These are phyloP conservation scores for Leucania comma DNA, from an alignment of 2,888 invertebrate species.

Conservation along the genomic window DNA sequence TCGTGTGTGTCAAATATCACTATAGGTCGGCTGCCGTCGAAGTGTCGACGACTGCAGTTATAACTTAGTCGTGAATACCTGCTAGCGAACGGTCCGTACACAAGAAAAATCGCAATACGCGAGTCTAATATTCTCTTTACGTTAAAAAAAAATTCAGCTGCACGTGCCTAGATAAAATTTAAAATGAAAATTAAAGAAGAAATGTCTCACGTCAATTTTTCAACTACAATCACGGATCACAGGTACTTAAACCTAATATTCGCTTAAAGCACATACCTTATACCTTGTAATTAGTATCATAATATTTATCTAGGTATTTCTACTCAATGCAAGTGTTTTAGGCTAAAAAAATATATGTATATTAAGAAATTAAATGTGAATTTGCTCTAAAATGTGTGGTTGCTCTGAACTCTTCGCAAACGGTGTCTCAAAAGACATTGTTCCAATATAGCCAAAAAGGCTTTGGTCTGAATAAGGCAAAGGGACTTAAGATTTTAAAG, in stretches of 20 bases:
- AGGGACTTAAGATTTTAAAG: too few species aligned
- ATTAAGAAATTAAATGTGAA: background rate
- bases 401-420: background rate
- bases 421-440: background rate
- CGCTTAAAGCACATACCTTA: background rate
- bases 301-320: background rate
- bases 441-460: background rate
- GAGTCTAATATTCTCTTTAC: too few species aligned
- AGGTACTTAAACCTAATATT: too few species aligned
- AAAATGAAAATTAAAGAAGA: background rate
- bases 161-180: background rate
- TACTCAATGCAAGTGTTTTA: constrained; percentile 3
- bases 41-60: too few species aligned
- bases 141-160: background rate
- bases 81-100: too few species aligned
- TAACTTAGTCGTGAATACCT: too few species aligned
- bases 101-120: too few species aligned
- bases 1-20: too few species aligned
- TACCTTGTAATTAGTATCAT: background rate
- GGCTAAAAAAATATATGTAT: background rate
- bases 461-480: background rate
- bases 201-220: background rate
- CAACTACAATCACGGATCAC: too few species aligned
- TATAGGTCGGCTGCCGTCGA: too few species aligned
- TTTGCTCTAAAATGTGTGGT: background rate